Evolutionary conservation across 2,113 vertebrate species (phyloP).

Genomic region (Glaucidium brasilianum): DNA sequence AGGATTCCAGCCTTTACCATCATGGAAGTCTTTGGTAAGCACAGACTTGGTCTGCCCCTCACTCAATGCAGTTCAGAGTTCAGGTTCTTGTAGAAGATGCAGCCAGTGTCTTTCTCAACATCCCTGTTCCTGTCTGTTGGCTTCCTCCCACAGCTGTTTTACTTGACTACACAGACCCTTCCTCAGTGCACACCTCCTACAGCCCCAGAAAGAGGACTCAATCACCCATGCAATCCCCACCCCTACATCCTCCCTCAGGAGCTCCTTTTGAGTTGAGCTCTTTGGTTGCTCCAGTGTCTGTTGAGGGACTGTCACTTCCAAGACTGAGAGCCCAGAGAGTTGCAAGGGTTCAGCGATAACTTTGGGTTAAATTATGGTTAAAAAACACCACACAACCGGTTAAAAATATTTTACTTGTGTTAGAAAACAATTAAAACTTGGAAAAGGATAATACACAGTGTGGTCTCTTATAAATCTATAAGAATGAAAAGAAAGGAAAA

Average conservation of each 20-base stretch:
- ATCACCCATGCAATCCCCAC: background rate
- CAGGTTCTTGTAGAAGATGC: background rate
- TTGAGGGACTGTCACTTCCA: too few species aligned
- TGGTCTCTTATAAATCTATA: too few species aligned
- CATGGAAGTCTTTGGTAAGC: background rate
- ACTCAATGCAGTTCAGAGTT: background rate
- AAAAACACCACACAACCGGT: too few species aligned
- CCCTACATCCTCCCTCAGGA: background rate
- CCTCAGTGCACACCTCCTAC: background rate
- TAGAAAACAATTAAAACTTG: too few species aligned
- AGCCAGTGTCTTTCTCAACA: background rate
- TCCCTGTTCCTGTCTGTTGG: background rate
- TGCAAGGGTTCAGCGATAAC: too few species aligned
- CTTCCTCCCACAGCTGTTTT: background rate
- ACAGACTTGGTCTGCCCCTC: background rate
- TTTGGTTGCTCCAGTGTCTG: background rate
- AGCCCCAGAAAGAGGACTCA: rapidly evolving
- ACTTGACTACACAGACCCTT: background rate
- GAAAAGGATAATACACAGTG: too few species aligned
- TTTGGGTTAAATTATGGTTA: too few species aligned
- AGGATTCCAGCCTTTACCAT: background rate
- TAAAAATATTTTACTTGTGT: too few species aligned
- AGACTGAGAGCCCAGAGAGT: too few species aligned
- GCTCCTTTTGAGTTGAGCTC: background rate
- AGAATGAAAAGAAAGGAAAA: too few species aligned